Evolutionary conservation across 2,797 vertebrate species (phyloP).

Genomic region (Paedocypris micromegethes): DNA sequence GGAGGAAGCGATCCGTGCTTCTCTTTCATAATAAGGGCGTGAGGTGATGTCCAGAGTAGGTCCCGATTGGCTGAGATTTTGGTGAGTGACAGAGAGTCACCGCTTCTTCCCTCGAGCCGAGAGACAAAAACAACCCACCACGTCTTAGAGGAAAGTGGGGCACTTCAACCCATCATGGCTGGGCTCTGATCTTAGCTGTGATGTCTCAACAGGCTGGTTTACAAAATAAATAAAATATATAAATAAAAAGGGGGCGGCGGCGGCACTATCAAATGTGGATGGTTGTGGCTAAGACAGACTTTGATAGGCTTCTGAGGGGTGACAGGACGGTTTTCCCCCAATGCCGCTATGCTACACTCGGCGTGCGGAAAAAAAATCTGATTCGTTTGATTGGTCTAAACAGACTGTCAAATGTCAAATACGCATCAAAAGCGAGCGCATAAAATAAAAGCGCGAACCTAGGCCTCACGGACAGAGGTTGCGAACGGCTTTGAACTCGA

Average conservation of each 20-base stretch:
- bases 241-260: conserved; percentile 57
- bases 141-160: conserved; percentile 53
- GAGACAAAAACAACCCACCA: conserved; percentile 28
- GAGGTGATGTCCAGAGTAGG: conserved; percentile 15
- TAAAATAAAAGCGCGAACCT: conserved; percentile 60
- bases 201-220: conserved; percentile 56
- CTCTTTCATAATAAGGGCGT: not conserved
- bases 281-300: conserved; percentile 59
- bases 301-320: conserved; percentile 67
- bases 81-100: conserved; percentile 24
- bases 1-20: conserved; percentile 53
- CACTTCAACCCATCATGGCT: conserved; percentile 48
- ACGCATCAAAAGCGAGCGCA: conserved; percentile 65
- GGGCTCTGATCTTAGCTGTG: conserved; percentile 52
- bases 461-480: conserved; percentile 9
- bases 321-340: conserved; percentile 58
- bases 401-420: conserved; percentile 76
- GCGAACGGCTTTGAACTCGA: too few relatives aligned
- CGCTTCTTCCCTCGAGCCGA: conserved; percentile 11
- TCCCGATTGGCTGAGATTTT: conserved; percentile 2
- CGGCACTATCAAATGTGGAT: conserved; percentile 65
- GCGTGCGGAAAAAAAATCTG: conserved; percentile 16
- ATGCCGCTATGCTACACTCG: conserved; percentile 54
- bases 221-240: conserved; percentile 44
- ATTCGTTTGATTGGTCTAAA: conserved; percentile 68